Evolutionary conservation across 1,140 invertebrate species (phyloP).

Genomic region (Drosophila nannoptera): DNA sequence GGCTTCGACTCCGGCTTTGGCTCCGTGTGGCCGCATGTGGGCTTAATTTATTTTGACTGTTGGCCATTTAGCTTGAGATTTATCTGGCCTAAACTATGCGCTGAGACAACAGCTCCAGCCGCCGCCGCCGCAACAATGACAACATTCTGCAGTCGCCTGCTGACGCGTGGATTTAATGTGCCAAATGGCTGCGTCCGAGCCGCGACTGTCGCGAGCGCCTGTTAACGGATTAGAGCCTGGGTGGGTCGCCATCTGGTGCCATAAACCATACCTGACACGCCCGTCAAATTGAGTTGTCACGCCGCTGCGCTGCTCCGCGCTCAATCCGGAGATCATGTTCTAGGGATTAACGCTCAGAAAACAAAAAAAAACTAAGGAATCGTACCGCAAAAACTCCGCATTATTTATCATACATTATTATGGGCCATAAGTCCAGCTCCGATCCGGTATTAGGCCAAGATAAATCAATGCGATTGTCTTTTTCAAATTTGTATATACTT

Average conservation of each 20-base stretch:
- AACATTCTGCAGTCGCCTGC: constrained; percentile 58
- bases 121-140: constrained; percentile 37
- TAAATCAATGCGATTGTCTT: background rate
- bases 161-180: constrained; percentile 76
- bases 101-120: constrained; percentile 44
- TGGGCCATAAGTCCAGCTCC: too few relatives aligned
- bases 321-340: too few relatives aligned
- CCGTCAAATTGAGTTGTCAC: constrained; percentile 69
- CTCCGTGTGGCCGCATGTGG: constrained; percentile 56
- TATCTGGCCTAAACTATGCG: constrained; percentile 75
- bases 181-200: constrained; percentile 60
- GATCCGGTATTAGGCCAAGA: background rate
- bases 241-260: constrained; percentile 47
- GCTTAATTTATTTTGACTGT: constrained; percentile 78
- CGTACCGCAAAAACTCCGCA: background rate
- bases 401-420: constrained; percentile 1
- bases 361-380: background rate
- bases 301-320: constrained; percentile 28
- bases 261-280: constrained; percentile 35
- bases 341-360: constrained; percentile 17
- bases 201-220: constrained; percentile 24
- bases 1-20: background rate
- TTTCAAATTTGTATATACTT: too few relatives aligned
- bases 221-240: constrained; percentile 60
- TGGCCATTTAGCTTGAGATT: constrained; percentile 76